These are phyloP conservation scores for Macaca fascicularis DNA, from an alignment of 2,113 vertebrate species.

Conservation along the genomic window T2T-MFA8v1.1 NC_088395.1:31479501-31480000, in stretches of 20 bases:
- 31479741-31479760: constrained; percentile 15
- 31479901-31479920: constrained; percentile 49
- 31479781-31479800: constrained; percentile 48
- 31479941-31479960: not conserved
- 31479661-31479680: not conserved
- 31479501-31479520: too few relatives aligned
- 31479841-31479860: not conserved
- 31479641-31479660: constrained; percentile 26
- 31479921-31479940: constrained; percentile 45
- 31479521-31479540: too few relatives aligned
- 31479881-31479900: constrained; percentile 31
- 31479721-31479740: constrained; percentile 44
- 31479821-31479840: constrained; percentile 1
- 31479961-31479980: constrained; percentile 4
- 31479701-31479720: constrained; percentile 44
- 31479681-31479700: not conserved
- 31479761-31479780: constrained; percentile 40
- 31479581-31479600: too few relatives aligned
- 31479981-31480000: constrained; percentile 18
- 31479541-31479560: too few relatives aligned
- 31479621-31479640: not conserved
- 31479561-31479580: too few relatives aligned
- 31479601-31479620: too few relatives aligned
- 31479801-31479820: constrained; percentile 36
- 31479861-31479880: not conserved